Conservation (phyloP, 2,113 vertebrate species). For the Todiramphus chloris region DNA sequence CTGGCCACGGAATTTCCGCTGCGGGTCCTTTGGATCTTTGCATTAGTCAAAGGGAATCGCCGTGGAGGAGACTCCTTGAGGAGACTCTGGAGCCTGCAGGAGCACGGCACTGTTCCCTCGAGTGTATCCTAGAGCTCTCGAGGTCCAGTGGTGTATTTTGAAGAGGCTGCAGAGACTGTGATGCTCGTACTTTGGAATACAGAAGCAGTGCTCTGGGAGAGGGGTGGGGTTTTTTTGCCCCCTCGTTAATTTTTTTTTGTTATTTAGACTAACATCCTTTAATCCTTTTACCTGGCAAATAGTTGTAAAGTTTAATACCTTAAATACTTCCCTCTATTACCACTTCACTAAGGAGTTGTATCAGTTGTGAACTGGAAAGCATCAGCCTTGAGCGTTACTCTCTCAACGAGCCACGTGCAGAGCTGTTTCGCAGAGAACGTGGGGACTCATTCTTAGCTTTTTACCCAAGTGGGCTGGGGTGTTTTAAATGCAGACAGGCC, state of each 20-base stretch:
- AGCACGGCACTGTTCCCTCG: accelerated
- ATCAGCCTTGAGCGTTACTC: background rate
- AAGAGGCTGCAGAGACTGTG: background rate
- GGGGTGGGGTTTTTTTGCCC: accelerated
- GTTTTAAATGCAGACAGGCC: background rate
- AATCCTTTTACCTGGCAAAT: background rate
- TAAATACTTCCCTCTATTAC: background rate
- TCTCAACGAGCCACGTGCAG: background rate
- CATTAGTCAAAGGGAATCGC: background rate
- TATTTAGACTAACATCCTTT: background rate
- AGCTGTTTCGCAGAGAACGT: background rate
- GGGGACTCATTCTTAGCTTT: background rate
- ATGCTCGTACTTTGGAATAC: too few relatives aligned
- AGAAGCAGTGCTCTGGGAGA: background rate
- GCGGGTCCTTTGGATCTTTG: background rate
- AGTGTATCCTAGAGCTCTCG: accelerated
- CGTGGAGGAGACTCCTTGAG: accelerated
- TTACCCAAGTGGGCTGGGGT: background rate
- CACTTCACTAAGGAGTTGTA: background rate
- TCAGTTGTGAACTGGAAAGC: background rate
- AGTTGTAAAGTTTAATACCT: background rate
- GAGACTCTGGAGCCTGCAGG: background rate
- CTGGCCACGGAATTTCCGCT: background rate
- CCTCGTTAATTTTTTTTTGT: background rate
- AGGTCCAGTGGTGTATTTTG: accelerated